A percentile compares a stretch with the other conserved stretches of the same genome.
phyloP scores from a whole-genome alignment of 2,797 vertebrate genomes.

The Myotis myotis region DNA sequence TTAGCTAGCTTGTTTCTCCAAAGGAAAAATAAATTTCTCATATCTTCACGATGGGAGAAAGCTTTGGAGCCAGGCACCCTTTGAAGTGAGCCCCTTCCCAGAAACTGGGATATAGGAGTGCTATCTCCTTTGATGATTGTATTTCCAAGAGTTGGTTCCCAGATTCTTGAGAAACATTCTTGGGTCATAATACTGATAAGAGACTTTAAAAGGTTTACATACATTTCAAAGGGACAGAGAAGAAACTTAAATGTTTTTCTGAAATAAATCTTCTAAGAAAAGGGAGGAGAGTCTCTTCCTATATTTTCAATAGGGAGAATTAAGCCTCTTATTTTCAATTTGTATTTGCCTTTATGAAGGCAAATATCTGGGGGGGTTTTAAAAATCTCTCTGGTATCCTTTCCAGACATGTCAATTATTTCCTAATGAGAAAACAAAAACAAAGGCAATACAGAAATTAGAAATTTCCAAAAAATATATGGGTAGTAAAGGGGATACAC shows the following conservation, averaged over 20 bases:
- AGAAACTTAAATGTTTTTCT: conserved; percentile 35
- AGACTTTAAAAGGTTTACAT: conserved; percentile 1
- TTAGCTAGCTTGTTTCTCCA: neutral
- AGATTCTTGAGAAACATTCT: neutral
- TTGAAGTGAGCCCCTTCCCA: neutral
- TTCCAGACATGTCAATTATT: conserved; percentile 11
- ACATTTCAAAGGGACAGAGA: conserved; percentile 40
- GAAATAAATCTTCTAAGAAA: conserved; percentile 31
- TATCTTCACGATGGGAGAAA: neutral
- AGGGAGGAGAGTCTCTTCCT: neutral
- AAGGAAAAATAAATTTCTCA: neutral
- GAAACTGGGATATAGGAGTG: neutral
- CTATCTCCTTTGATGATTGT: neutral
- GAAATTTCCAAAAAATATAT: conserved; percentile 10
- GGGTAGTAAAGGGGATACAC: neutral
- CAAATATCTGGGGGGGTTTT: conserved; percentile 13
- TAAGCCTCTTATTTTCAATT: conserved; percentile 56
- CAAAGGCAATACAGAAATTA: conserved; percentile 13
- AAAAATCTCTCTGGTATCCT: conserved; percentile 11
- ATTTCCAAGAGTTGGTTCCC: conserved; percentile 34
- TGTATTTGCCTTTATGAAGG: conserved; percentile 39
- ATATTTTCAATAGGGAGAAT: conserved; percentile 38
- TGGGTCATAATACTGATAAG: conserved; percentile 2
- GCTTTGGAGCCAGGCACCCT: neutral
- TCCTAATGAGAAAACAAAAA: conserved; percentile 30